phyloP scores from a whole-genome alignment of 2,888 invertebrate species.

The Amphimallon solstitiale region DNA sequence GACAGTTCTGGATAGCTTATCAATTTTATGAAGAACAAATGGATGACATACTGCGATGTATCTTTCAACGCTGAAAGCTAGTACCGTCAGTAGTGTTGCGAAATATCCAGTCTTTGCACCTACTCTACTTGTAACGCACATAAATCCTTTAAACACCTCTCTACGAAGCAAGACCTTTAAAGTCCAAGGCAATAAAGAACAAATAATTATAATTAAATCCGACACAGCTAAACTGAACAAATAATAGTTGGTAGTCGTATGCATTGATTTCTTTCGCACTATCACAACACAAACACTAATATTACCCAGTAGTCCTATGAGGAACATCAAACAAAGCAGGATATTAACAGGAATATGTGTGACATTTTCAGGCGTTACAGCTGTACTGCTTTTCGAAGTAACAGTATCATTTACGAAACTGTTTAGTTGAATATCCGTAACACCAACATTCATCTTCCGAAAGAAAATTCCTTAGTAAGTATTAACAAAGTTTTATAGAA shows the following conservation, averaged over 20 bases:
- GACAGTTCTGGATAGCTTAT: conserved; percentile 8
- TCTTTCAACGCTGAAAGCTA: conserved; percentile 10
- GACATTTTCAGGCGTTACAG: background rate
- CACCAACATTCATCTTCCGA: too few species aligned
- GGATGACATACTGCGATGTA: conserved; percentile 20
- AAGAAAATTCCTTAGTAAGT: too few species aligned
- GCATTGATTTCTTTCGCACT: background rate
- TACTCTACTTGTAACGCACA: background rate
- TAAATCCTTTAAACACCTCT: conserved; percentile 8
- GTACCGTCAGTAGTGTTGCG: conserved; percentile 3
- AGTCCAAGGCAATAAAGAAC: conserved; percentile 15
- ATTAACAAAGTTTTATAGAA: too few species aligned
- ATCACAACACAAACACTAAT: conserved; percentile 25
- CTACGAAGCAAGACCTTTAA: background rate
- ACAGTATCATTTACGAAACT: too few species aligned
- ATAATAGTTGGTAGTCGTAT: conserved; percentile 14
- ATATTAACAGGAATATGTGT: conserved; percentile 11
- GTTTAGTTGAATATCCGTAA: too few species aligned
- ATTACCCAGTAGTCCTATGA: conserved; percentile 9
- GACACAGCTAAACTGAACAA: background rate
- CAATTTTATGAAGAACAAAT: background rate
- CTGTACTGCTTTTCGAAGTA: background rate
- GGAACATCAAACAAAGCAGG: background rate
- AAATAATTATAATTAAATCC: conserved; percentile 7
- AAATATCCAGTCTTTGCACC: conserved; percentile 17